Evolutionary conservation across 2,797 vertebrate genomes (phyloP).

Genomic region (Schizopygopsis malacanthus): DNA sequence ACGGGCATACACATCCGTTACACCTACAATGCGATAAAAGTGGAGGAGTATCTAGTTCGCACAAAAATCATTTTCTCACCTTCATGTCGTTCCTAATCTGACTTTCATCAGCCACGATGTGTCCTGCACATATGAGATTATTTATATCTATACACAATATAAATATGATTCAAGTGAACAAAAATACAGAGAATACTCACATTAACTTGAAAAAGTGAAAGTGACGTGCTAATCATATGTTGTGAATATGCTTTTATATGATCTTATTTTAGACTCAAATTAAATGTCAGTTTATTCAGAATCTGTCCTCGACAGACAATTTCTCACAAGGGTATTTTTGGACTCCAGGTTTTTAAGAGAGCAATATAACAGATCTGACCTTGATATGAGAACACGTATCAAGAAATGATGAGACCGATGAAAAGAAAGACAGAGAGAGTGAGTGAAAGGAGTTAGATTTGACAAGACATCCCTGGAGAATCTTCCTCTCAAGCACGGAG

Average conservation of each 20-base stretch:
- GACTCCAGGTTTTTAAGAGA: conserved; percentile 9
- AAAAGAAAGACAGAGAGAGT: conserved; percentile 4
- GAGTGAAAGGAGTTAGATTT: conserved; percentile 35
- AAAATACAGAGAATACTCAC: neutral
- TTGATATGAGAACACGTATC: conserved; percentile 31
- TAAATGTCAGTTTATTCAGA: neutral
- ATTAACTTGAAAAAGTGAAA: too few relatives aligned
- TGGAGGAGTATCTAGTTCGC: neutral
- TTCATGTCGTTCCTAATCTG: neutral
- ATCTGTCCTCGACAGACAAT: neutral
- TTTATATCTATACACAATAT: neutral
- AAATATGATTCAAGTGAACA: neutral
- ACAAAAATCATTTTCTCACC: neutral
- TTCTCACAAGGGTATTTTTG: conserved; percentile 8
- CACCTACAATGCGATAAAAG: neutral
- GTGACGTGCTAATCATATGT: neutral
- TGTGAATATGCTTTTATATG: neutral
- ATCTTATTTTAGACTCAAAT: neutral
- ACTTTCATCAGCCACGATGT: neutral
- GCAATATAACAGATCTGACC: conserved; percentile 21
- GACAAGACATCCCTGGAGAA: conserved; percentile 34
- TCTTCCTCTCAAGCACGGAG: conserved; percentile 10
- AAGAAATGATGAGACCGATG: conserved; percentile 4
- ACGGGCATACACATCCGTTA: too few relatives aligned
- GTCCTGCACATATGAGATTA: neutral